Evolutionary conservation across 2,113 vertebrate species (phyloP).

Genomic region (Embiotoca jacksoni): DNA sequence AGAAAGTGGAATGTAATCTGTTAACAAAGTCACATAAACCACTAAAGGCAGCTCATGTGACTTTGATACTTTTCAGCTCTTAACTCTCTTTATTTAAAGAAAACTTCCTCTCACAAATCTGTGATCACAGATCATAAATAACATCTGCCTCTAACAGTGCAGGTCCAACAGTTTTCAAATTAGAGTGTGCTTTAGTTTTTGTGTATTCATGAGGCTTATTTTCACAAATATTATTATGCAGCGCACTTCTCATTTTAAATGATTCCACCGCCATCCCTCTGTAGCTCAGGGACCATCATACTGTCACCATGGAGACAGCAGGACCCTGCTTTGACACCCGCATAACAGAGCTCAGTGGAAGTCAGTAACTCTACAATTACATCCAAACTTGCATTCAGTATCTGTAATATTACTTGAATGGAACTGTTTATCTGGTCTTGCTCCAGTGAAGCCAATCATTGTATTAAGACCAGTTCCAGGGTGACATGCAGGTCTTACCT

Average conservation of each 20-base stretch:
- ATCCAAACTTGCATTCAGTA: conserved; percentile 72
- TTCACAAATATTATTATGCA: conserved; percentile 78
- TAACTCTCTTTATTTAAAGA: conserved; percentile 2
- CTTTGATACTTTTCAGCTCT: background rate
- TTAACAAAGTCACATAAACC: background rate
- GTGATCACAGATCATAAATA: conserved; percentile 3
- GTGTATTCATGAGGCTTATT: conserved; percentile 73
- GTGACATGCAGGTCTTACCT: conserved; percentile 72
- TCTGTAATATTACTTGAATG: conserved; percentile 68
- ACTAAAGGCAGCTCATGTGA: background rate
- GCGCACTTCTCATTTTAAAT: conserved; percentile 70
- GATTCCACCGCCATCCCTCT: conserved; percentile 54
- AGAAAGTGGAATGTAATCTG: background rate
- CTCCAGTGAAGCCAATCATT: conserved; percentile 78
- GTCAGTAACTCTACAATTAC: conserved; percentile 67
- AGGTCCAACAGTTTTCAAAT: conserved; percentile 19
- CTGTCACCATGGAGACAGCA: conserved; percentile 79
- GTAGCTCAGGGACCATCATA: conserved; percentile 68
- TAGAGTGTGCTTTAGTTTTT: conserved; percentile 47
- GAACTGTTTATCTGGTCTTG: conserved; percentile 79
- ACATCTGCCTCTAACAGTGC: background rate
- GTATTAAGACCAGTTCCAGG: conserved; percentile 63
- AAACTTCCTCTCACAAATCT: conserved; percentile 12
- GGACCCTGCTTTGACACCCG: conserved; percentile 59
- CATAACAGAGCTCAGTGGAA: conserved; percentile 58